phyloP scores from a whole-genome alignment of 2,888 invertebrate species.

The Abscondita cerata region DNA sequence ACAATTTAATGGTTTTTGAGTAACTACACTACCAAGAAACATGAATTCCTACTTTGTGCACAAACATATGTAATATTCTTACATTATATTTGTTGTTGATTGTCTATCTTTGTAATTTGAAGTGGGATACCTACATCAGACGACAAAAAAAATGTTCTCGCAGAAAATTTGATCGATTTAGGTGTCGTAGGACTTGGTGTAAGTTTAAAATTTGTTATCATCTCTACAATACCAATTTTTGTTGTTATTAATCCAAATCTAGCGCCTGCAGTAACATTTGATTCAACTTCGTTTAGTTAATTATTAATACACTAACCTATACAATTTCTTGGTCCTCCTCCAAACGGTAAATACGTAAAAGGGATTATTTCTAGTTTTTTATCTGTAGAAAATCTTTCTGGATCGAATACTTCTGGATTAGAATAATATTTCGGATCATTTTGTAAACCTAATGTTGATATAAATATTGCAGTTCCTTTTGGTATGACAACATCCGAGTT shows the following conservation, averaged over 20 bases:
- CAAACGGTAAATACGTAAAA: slow-evolving; percentile 23
- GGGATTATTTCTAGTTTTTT: slow-evolving; percentile 25
- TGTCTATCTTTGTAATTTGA: too few relatives aligned
- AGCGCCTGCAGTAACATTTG: slow-evolving; percentile 26
- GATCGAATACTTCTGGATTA: slow-evolving; percentile 55
- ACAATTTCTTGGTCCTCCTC: slow-evolving; percentile 29
- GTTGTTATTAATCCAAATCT: slow-evolving; percentile 35
- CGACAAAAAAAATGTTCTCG: slow-evolving; percentile 27
- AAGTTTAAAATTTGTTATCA: slow-evolving; percentile 34
- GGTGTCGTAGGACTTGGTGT: slow-evolving; percentile 24
- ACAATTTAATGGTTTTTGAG: too few relatives aligned
- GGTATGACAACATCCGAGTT: slow-evolving; percentile 46
- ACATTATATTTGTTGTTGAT: too few relatives aligned
- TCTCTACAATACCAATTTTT: slow-evolving; percentile 33
- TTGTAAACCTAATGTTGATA: slow-evolving; percentile 53
- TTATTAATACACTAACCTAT: slow-evolving; percentile 29
- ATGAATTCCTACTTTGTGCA: too few relatives aligned
- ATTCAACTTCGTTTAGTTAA: slow-evolving; percentile 31
- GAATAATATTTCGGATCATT: slow-evolving; percentile 53
- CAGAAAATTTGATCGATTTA: slow-evolving; percentile 22
- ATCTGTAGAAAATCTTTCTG: slow-evolving; percentile 53
- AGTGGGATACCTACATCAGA: slow-evolving; percentile 24
- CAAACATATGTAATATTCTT: too few relatives aligned
- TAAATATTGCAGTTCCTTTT: slow-evolving; percentile 52
- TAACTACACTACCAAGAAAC: too few relatives aligned